Base-by-base conservation (phyloP, 2,797 vertebrate genomes). In the Liparis tanakae region DNA sequence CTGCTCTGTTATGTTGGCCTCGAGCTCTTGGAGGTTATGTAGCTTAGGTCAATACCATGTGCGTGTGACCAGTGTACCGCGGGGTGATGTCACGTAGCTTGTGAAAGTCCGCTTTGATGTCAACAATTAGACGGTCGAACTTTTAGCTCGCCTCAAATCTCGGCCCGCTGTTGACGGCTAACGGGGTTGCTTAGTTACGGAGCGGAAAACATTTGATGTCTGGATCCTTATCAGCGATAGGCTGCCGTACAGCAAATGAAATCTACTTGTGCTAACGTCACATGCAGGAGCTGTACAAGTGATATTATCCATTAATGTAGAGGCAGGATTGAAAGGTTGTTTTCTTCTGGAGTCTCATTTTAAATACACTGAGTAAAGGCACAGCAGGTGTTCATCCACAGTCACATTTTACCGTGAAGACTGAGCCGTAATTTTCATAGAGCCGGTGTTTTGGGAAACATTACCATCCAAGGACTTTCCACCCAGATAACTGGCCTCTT, bases 81-180 rank as follows among this genome's bases (percentile, higher is more conserved):
- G 6, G 75, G 55, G 74, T 91, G 90, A 92, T 89, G 90, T 92
- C 90, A 90, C 85, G 79, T 68, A 87, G 76, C 87, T 89, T 88
- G 85, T 76, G 83, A 91, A 91, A 91, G 82, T 80, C 70, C 34
- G 69, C 83, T 88, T 87, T 92, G 89, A 92, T 89, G 90, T 93
- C 84, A 84, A 79, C 74, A 70, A 83, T 85, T 81, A 70, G 66
- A 70, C 57, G 25, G 71, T 81, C 64, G 15, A 72, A 80, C 79
- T 62, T 77, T 84, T 63, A 70, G 79, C 76, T 10, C 6, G 48
- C 76, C 78, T 82, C 69, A 78, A 75, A 82, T 78, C 83, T 64
- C 59, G 25, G 68, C 62, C 56, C 41, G 39, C 77, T 71, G 63
- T 74, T 80, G 44, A 43, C 5, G 15, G 67, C 78, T 64, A 55